Evolutionary conservation across 1,140 invertebrate species (phyloP).

Genomic region (Brachionus paranguensis): DNA sequence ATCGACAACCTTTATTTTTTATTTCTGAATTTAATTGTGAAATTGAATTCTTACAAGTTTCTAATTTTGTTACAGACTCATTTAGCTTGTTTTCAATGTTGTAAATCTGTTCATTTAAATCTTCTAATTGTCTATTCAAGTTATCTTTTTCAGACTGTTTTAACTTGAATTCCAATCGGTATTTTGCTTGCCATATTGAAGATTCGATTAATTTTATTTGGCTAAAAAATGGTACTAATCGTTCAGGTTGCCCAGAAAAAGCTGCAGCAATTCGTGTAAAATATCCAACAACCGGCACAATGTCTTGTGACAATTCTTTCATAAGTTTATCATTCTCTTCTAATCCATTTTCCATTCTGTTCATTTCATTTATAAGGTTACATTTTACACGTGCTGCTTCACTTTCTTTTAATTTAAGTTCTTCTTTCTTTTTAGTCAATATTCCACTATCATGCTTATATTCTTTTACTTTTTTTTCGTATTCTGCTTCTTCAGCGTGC

Average conservation of each 20-base stretch:
- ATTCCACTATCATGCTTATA: background rate
- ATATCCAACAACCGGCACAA: background rate
- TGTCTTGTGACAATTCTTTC: background rate
- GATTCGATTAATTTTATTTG: background rate
- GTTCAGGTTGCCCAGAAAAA: background rate
- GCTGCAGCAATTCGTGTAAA: background rate
- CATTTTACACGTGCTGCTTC: background rate
- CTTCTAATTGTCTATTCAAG: background rate
- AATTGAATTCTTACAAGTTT: background rate
- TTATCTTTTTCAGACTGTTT: background rate
- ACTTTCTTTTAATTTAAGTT: background rate
- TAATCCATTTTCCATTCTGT: background rate
- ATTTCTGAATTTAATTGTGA: background rate
- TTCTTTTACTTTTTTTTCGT: background rate
- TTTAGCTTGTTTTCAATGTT: background rate
- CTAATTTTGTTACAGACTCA: background rate
- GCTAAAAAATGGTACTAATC: background rate
- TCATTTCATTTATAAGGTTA: background rate
- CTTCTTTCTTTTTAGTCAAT: background rate
- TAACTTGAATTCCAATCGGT: background rate
- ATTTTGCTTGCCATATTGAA: background rate
- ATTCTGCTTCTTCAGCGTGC: background rate
- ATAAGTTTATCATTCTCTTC: background rate
- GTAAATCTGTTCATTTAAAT: background rate
- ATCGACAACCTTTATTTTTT: background rate